Evolutionary conservation across 2,113 vertebrate species (phyloP).

Genomic region (Cochlearius cochlearius): DNA sequence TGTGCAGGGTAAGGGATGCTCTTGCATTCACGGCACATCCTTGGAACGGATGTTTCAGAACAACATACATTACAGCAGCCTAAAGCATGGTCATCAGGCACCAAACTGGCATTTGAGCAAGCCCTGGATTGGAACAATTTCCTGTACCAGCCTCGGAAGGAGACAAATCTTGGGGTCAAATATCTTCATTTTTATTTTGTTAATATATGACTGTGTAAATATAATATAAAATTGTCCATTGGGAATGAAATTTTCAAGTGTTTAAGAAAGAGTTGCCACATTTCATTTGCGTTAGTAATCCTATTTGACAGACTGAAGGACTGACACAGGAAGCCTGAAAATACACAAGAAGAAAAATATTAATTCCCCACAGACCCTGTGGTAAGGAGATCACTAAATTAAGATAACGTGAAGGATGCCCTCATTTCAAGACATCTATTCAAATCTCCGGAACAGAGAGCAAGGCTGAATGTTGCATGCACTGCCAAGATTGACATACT

Average conservation of each 20-base stretch:
- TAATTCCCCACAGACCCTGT: background rate
- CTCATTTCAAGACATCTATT: background rate
- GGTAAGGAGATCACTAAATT: background rate
- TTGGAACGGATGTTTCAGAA: background rate
- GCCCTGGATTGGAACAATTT: background rate
- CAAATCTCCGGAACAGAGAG: background rate
- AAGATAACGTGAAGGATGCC: background rate
- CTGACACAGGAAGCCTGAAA: conserved; percentile 17
- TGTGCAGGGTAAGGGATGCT: accelerated
- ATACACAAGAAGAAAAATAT: background rate
- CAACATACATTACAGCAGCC: background rate
- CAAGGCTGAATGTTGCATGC: background rate
- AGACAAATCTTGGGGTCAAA: background rate
- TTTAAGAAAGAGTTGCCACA: background rate
- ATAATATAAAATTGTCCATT: background rate
- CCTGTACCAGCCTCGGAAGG: background rate
- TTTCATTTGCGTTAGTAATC: background rate
- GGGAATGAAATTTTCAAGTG: background rate
- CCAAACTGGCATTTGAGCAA: background rate
- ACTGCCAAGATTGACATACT: background rate
- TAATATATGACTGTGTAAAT: background rate
- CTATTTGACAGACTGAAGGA: background rate
- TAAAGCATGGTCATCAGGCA: background rate
- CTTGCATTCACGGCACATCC: background rate
- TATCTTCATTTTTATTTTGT: background rate